phyloP scores from a whole-genome alignment of 1,140 invertebrate species.

The Drosophila gunungcola region DNA sequence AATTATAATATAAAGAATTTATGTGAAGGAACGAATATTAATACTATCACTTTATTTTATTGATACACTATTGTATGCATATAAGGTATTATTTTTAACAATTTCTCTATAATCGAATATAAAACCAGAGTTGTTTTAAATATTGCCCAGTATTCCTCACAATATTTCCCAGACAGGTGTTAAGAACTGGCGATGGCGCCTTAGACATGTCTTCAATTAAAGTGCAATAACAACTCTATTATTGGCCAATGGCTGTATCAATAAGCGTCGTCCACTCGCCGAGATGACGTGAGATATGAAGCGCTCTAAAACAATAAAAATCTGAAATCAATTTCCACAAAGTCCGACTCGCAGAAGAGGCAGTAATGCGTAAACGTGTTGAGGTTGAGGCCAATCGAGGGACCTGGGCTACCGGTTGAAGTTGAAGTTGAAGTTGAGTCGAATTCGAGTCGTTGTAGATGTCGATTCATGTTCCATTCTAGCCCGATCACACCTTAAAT shows the following conservation, averaged over 20 bases:
- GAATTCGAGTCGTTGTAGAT: slow-evolving; percentile 22
- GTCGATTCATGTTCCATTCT: slow-evolving; percentile 50
- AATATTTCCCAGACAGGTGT: slow-evolving; percentile 23
- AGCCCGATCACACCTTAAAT: slow-evolving; percentile 77
- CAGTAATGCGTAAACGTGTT: slow-evolving; percentile 78
- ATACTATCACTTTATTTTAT: no score
- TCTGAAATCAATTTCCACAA: slow-evolving; percentile 75
- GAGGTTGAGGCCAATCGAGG: slow-evolving; percentile 47
- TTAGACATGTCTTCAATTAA: slow-evolving; percentile 70
- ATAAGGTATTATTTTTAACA: no score
- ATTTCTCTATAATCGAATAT: no score
- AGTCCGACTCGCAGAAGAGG: slow-evolving; percentile 36
- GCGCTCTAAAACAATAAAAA: slow-evolving; percentile 74
- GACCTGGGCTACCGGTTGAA: slow-evolving; percentile 50
- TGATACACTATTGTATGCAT: no score
- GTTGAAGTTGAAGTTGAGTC: slow-evolving; percentile 16
- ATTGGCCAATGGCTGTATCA: slow-evolving; percentile 71
- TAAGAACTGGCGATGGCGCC: slow-evolving; percentile 48
- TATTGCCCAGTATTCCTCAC: background rate
- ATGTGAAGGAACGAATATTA: no score
- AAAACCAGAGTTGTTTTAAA: background rate
- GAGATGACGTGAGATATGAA: slow-evolving; percentile 80
- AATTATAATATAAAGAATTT: no score
- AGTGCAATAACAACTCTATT: slow-evolving; percentile 82
- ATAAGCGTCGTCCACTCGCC: slow-evolving; percentile 53